Percentiles rank a stretch among this genome's conserved stretches.
Evolutionary conservation across 1,140 invertebrate genomes (phyloP).

Genomic region (Drepana arcuata): DNA sequence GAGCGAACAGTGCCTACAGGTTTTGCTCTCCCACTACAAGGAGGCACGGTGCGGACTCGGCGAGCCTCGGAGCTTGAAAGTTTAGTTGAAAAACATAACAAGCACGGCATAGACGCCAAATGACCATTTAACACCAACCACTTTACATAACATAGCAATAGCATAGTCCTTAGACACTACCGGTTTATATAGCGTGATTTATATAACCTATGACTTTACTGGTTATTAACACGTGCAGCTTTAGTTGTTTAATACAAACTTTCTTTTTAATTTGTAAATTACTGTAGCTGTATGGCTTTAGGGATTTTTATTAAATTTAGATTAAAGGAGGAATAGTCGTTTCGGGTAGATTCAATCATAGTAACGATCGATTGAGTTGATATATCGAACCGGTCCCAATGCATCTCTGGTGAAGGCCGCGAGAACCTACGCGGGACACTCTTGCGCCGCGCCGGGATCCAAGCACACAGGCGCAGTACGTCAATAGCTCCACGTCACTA

Average conservation of each 20-base stretch:
- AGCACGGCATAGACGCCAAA: constrained; percentile 27
- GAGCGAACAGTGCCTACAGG: constrained; percentile 67
- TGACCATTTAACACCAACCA: constrained; percentile 22
- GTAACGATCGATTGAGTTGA: constrained; percentile 33
- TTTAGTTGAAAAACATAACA: constrained; percentile 57
- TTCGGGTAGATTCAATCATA: constrained; percentile 5
- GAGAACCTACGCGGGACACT: constrained; percentile 43
- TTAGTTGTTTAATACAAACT: constrained; percentile 7
- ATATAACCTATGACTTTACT: background rate
- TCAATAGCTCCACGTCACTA: constrained; percentile 10
- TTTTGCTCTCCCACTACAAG: constrained; percentile 69
- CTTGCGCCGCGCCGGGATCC: constrained; percentile 42
- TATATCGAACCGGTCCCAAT: constrained; percentile 55
- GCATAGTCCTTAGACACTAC: constrained; percentile 6
- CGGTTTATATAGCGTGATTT: constrained; percentile 2
- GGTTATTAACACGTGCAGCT: constrained; percentile 5
- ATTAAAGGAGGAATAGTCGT: constrained; percentile 2
- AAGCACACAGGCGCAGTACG: constrained; percentile 23
- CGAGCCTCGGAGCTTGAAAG: constrained; percentile 58
- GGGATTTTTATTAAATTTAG: no score
- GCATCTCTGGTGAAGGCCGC: constrained; percentile 66
- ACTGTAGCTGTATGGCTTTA: no score
- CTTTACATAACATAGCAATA: constrained; percentile 13
- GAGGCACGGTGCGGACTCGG: constrained; percentile 50
- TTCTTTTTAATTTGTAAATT: constrained; percentile 1